Conservation (phyloP, 2,113 vertebrate genomes). For the Aramus guarauna region DNA sequence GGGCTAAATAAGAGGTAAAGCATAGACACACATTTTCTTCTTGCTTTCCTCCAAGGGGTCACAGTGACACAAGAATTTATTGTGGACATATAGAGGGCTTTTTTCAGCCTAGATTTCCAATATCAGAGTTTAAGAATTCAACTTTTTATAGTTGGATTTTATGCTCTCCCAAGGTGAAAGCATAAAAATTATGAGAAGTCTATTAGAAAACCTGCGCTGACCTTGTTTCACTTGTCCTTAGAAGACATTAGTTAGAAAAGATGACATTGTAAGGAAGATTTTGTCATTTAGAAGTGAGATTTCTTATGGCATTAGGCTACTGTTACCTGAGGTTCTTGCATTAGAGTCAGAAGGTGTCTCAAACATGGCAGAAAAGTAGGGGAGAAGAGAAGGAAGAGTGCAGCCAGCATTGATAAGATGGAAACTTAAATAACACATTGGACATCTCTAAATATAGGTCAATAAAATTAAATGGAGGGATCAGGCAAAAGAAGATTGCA, state of each 20-base stretch:
- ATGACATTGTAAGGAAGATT: neutral
- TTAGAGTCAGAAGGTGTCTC: neutral
- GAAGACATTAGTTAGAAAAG: neutral
- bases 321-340: neutral
- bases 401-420: neutral
- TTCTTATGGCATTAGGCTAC: neutral
- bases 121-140: neutral
- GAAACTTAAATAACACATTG: neutral
- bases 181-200: neutral
- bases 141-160: neutral
- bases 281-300: neutral
- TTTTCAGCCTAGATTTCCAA: neutral
- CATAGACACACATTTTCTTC: neutral
- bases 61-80: neutral
- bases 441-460: neutral
- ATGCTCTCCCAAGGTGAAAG: neutral
- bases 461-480: neutral
- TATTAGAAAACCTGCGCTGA: neutral
- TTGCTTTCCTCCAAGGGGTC: neutral
- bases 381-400: neutral
- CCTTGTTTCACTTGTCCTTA: neutral
- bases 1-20: neutral
- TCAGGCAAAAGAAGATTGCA: neutral
- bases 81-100: neutral
- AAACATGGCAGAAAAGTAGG: neutral